Base-by-base conservation (phyloP, 1,140 invertebrate species). In the Nixonia krombeini region DNA sequence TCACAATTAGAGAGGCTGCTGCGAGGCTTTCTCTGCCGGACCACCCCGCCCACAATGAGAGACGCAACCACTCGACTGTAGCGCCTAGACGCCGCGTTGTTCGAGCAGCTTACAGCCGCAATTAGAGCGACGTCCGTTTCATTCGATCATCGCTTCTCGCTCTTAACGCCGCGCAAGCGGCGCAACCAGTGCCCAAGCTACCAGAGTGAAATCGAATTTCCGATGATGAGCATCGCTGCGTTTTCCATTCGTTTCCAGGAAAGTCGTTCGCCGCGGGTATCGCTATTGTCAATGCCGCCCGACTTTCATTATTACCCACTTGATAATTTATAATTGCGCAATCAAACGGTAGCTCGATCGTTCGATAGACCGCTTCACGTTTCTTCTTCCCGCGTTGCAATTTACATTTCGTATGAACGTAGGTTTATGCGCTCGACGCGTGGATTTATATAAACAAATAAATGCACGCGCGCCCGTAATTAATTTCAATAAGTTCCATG, bases 1-100 rank as follows among this genome's bases (percentile, higher is more conserved):
- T 70, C 56, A 70, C 59, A 64, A 70, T 70, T 64, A 64, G 66
- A 70, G 66, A 70, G 66, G 59, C 66, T 59, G 59, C 66, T 59
- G 56, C 55, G 51, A 63, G 50, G 66, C 66, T 70, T 70, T 70
- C 59, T 70, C 61, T 64, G 53, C 61, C 57, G 61, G 61, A 64
- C 59, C 59, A 58, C 59, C 66, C 66, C 66, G 59, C 66, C 66
- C 66, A 70, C 67, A 64, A 70, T 70, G 42, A 70, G 67, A 64
- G 67, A 58, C 58, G 44, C 49, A 16, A 40, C 55, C 50, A 23
- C 5, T 16, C 18, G 18, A 49, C 33, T 33, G 26, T 28, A 28
- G 29, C 4, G 53, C 44, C 44, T 49, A 49, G 44, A 57, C 41
- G 47, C 33, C 3, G 29, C 29, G 29, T 46, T 51, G 46, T 49